Conservation (phyloP, 2,113 vertebrate genomes). For the Daubentonia madagascariensis region DNA sequence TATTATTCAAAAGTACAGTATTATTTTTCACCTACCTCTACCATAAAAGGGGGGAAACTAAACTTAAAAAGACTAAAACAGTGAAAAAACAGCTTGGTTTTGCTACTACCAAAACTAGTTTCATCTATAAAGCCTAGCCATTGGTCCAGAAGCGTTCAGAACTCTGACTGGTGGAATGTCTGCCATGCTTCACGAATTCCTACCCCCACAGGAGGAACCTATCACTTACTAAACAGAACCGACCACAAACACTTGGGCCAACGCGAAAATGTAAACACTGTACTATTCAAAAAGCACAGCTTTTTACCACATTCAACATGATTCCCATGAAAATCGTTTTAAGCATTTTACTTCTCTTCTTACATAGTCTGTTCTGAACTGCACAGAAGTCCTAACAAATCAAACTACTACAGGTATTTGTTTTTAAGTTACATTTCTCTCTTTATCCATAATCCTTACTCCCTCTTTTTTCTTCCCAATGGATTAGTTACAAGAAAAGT, state of each 20-base stretch:
- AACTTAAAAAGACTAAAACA: background rate
- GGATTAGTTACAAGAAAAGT: background rate
- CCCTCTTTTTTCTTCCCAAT: background rate
- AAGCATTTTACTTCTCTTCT: background rate
- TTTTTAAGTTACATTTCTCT: background rate
- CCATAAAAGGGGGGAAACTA: background rate
- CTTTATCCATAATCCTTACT: background rate
- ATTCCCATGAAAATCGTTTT: background rate
- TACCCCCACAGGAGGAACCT: background rate
- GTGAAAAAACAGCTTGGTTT: background rate
- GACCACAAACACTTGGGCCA: background rate
- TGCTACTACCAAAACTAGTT: background rate
- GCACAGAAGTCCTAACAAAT: background rate
- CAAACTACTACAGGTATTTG: background rate
- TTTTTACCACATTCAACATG: background rate
- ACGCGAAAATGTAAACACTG: background rate
- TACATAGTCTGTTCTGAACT: background rate
- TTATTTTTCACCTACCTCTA: background rate
- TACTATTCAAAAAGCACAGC: background rate
- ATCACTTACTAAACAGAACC: background rate
- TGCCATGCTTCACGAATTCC: slow-evolving; percentile 21
- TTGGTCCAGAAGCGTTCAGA: background rate
- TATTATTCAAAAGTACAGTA: background rate
- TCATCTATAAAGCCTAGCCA: background rate
- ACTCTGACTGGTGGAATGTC: slow-evolving; percentile 38